Base-by-base conservation (phyloP, 2,888 invertebrate genomes). In the Iselma pallidipennis region DNA sequence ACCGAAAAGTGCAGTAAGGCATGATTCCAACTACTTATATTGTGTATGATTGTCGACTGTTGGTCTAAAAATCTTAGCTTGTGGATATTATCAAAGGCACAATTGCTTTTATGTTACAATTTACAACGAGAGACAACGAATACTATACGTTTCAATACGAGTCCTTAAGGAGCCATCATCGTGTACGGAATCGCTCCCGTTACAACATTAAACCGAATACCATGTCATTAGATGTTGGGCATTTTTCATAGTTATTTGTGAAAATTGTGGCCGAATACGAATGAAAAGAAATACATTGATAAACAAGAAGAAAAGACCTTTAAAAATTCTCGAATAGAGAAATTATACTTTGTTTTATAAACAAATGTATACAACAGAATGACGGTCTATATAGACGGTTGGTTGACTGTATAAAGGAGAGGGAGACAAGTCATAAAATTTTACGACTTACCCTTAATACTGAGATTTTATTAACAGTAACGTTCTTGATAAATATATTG, bases 401-500 rank as follows among this genome's bases (percentile, higher is more conserved):
- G 6, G 16, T 37, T 37, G 5, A 16, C 16, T 37, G 16, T 16
- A 37, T 37, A 37, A 45, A 23, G 23, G 21, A 6, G 21, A 23
- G 37, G 23, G 45, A 45, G 45, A 21, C 4, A 23, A 12, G 10
- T 12, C 10, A 2, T 45, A 45, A 45, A 45, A 45, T 45, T 45
- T 45, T 23, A 45, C 23, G 45, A 10, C 23, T 10, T 23, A 45
- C 12, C 45, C 23, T 45, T 45, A 23, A 5, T 45, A n/a, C 5
- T 45, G 45, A 45, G 45, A 45, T 45, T 45, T 45, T 45, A 45
- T 45, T 45, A 45, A 45, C 23, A 45, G 12, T 45, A 23, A 21
- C 23, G 2, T 45, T 23, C 9, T 23, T 19, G 45, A 45, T 45
- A 45, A 23, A 45, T 45, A n/a, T n/a, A n/a, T n/a, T n/a, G n/a